A percentile compares a stretch with the other conserved stretches of the same genome.
These are phyloP conservation scores for Rhineura floridana DNA, from an alignment of 2,113 vertebrate species.

Conservation along the genomic window DNA sequence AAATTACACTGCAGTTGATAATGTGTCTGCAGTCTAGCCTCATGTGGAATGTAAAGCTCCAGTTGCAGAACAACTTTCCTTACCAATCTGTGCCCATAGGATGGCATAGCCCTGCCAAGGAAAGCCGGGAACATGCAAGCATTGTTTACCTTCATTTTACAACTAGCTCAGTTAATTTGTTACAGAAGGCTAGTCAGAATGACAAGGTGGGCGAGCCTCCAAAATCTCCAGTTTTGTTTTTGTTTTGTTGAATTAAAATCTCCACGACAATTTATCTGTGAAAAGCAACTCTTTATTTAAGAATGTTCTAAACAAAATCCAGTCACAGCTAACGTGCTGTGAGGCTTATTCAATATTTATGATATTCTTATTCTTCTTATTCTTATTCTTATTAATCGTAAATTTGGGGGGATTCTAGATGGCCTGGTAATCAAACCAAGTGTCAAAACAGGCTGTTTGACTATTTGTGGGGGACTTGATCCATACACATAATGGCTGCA, in stretches of 20 bases:
- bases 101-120: slow-evolving; percentile 21
- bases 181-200: slow-evolving; percentile 87
- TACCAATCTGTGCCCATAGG: neutral
- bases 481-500: slow-evolving; percentile 27
- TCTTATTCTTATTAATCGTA: slow-evolving; percentile 80
- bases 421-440: slow-evolving; percentile 93
- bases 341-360: slow-evolving; percentile 85
- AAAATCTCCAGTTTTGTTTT: slow-evolving; percentile 76
- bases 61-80: slow-evolving; percentile 13
- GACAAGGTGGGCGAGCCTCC: slow-evolving; percentile 88
- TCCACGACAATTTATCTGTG: slow-evolving; percentile 79
- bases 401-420: slow-evolving; percentile 81
- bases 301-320: slow-evolving; percentile 80
- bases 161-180: slow-evolving; percentile 90
- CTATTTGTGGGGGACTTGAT: slow-evolving; percentile 75
- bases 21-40: slow-evolving; percentile 5
- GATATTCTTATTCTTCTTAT: too few species aligned
- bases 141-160: slow-evolving; percentile 82
- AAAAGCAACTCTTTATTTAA: slow-evolving; percentile 73
- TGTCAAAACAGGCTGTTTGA: slow-evolving; percentile 87
- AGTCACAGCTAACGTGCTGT: slow-evolving; percentile 83
- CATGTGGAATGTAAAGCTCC: slow-evolving; percentile 9
- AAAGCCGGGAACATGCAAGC: slow-evolving; percentile 9
- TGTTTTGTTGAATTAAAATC: slow-evolving; percentile 66
- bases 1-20: slow-evolving; percentile 23